A percentile compares a stretch with the other conserved stretches of the same genome.
Evolutionary conservation across 2,888 invertebrate species (phyloP).

Genomic region (Drosophila siamana): DNA sequence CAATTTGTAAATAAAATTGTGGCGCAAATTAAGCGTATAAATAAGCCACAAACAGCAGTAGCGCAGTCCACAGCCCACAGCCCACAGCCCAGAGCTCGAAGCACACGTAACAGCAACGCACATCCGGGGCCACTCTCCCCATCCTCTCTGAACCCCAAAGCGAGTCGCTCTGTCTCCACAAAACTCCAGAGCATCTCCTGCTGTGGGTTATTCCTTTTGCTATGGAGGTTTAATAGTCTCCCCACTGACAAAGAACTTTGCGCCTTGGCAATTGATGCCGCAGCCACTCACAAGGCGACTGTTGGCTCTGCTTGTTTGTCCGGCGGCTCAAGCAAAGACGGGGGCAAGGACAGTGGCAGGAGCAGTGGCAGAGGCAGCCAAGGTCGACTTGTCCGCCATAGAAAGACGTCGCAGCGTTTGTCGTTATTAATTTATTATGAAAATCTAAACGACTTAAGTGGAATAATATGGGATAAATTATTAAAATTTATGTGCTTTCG

Average conservation of each 20-base stretch:
- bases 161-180: slow-evolving; percentile 23
- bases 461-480: slow-evolving; percentile 84
- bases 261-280: slow-evolving; percentile 68
- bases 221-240: slow-evolving; percentile 58
- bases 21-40: slow-evolving; percentile 84
- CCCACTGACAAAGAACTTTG: slow-evolving; percentile 47
- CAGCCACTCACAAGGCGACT: slow-evolving; percentile 20
- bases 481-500: slow-evolving; percentile 84
- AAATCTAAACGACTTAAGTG: slow-evolving; percentile 85
- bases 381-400: slow-evolving; percentile 53
- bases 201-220: slow-evolving; percentile 9
- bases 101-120: slow-evolving; percentile 30
- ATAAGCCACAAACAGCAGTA: slow-evolving; percentile 77
- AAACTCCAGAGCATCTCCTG: not conserved
- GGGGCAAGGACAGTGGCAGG: not conserved
- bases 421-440: slow-evolving; percentile 84
- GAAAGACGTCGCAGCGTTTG: slow-evolving; percentile 56
- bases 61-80: slow-evolving; percentile 13
- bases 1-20: slow-evolving; percentile 84
- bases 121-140: slow-evolving; percentile 43
- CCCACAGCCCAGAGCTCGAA: slow-evolving; percentile 27
- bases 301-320: slow-evolving; percentile 42
- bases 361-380: slow-evolving; percentile 13
- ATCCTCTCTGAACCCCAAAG: slow-evolving; percentile 35
- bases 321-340: slow-evolving; percentile 6